Percentiles rank a stretch among this genome's conserved stretches.
Evolutionary conservation across 2,797 vertebrate genomes (phyloP).

Genomic region (Pipistrellus pipistrellus): DNA sequence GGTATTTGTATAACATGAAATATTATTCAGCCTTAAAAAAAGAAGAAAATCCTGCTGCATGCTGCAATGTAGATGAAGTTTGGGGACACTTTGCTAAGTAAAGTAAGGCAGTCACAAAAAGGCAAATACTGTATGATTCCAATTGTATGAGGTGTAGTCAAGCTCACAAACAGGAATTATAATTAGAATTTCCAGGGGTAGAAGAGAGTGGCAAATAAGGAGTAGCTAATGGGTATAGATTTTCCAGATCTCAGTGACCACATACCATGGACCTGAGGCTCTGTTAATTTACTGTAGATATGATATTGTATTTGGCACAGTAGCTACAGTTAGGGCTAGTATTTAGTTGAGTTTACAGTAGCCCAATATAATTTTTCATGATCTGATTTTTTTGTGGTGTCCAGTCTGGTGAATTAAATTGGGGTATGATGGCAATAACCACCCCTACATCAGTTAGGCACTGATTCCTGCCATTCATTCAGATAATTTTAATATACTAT

Average conservation of each 20-base stretch:
- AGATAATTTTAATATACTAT: neutral
- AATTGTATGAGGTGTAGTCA: neutral
- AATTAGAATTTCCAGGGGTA: neutral
- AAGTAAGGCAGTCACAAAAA: constrained; percentile 17
- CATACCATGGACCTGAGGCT: neutral
- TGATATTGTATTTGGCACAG: neutral
- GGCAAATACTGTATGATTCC: neutral
- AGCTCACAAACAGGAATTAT: neutral
- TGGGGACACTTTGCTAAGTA: neutral
- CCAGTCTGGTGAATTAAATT: neutral
- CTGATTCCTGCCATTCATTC: neutral
- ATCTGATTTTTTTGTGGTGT: neutral
- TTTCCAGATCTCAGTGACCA: constrained; percentile 29
- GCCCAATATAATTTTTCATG: neutral
- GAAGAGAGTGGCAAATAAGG: neutral
- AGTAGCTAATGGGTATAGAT: neutral
- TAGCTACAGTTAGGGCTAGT: neutral
- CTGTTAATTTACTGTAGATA: neutral
- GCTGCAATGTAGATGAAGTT: neutral
- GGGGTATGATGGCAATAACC: neutral
- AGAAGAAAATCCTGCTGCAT: neutral
- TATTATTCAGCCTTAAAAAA: neutral
- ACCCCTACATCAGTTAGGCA: neutral
- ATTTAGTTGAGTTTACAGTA: neutral
- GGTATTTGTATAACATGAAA: neutral